Base-by-base conservation (phyloP, 2,797 vertebrate species). In the Anabas testudineus region DNA sequence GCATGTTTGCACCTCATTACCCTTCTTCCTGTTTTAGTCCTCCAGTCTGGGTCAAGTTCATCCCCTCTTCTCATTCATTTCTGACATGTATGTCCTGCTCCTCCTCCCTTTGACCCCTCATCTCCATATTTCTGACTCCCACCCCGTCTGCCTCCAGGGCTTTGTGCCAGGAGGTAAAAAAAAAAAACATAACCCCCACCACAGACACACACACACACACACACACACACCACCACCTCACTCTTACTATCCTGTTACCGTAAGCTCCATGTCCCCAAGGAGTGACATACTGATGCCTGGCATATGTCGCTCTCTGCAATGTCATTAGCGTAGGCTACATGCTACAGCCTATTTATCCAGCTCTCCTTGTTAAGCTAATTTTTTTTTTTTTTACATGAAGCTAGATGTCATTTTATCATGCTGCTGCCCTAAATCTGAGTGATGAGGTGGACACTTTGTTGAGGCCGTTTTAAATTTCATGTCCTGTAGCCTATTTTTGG, bases 11-110 rank as follows among this genome's bases (percentile, higher is more conserved):
- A 90, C 90, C 90, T 91, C 89, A 93, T 93, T 91, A 87, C 86
- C 68, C 76, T 85, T 81, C 88, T 87, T 88, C 86, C 88, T 85
- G 76, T 82, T 87, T 71, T 42, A 86, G 85, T 89, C 84, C 84
- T 88, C 69, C 63, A 85, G 87, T 84, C 71, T 84, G 90, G 93
- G 91, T 94, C 93, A 95, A 93, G 93, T 94, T 93, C 91, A 90
- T 69, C 71, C 74, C 61, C 73, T 55, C 76, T 28, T 54, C 67
- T 86, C 81, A 84, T 90, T 92, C 88, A 90, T 88, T 86, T 83
- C 65, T 68, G 80, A 82, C 86, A 87, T 62, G 63, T 64, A 74
- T 80, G 62, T 77, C 78, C 67, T 9, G 34, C 84, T 74, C 76
- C 80, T 80, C 86, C 84, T 79, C 76, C 67, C 58, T 74, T 63